Percentiles rank a stretch among this genome's conserved stretches.
Conservation (phyloP, 2,888 invertebrate genomes). For the Dimorphilus gyrociliatus region DNA sequence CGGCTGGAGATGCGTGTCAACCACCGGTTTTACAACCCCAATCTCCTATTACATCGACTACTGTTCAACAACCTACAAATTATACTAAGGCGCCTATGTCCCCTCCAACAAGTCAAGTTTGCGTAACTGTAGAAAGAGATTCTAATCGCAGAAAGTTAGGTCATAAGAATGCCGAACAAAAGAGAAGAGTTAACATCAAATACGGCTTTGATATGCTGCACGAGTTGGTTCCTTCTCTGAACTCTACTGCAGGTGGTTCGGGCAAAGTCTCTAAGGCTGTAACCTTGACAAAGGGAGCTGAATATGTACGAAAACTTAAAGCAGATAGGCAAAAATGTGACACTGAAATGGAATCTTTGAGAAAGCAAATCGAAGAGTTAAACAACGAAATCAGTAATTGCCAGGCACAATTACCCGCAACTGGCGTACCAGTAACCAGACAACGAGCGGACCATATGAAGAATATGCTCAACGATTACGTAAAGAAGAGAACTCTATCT, state of each 20-base stretch:
- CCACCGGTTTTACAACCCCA: no score
- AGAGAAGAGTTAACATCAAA: conserved; percentile 82
- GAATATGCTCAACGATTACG: conserved; percentile 79
- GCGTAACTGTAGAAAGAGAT: no score
- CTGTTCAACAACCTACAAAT: no score
- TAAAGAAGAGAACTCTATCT: conserved; percentile 62
- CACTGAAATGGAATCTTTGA: conserved; percentile 71
- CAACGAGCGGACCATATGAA: conserved; percentile 75
- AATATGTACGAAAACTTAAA: conserved; percentile 75
- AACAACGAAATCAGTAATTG: conserved; percentile 82
- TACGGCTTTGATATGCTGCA: conserved; percentile 78
- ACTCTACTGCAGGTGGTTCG: conserved; percentile 70
- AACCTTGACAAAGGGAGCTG: conserved; percentile 88
- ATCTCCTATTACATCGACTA: no score
- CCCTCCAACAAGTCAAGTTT: no score
- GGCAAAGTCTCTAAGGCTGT: conserved; percentile 75
- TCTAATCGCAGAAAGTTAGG: no score
- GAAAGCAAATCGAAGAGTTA: conserved; percentile 72
- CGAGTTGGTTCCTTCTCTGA: conserved; percentile 75
- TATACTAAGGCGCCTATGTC: no score
- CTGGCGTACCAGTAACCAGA: conserved; percentile 78
- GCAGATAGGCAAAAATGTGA: conserved; percentile 66
- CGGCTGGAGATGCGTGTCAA: conserved; percentile 21
- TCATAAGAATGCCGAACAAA: conserved; percentile 77
- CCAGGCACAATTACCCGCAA: conserved; percentile 82